phyloP scores from a whole-genome alignment of 2,797 vertebrate genomes.

The Helarctos malayanus region DNA sequence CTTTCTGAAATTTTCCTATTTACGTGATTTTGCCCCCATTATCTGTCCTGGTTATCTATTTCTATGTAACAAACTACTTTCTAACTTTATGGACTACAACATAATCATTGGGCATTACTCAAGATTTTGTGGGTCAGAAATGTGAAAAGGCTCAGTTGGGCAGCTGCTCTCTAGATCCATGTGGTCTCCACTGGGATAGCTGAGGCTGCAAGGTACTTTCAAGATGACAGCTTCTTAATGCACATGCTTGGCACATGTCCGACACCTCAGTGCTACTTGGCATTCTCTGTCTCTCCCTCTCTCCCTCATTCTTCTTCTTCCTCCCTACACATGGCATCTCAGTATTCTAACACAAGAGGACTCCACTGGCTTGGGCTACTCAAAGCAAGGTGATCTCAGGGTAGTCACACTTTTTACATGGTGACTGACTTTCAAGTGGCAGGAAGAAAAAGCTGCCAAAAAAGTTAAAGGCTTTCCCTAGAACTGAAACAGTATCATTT shows the following conservation, averaged over 20 bases:
- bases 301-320: not conserved
- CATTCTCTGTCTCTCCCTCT: not conserved
- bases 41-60: not conserved
- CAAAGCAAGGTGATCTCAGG: not conserved
- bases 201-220: not conserved
- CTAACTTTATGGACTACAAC: not conserved
- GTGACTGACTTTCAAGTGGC: not conserved
- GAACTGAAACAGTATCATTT: not conserved
- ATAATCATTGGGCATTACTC: not conserved
- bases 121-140: slow-evolving; percentile 50
- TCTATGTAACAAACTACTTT: not conserved
- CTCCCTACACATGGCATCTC: not conserved
- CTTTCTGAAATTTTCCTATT: not conserved
- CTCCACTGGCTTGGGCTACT: not conserved
- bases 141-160: not conserved
- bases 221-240: not conserved
- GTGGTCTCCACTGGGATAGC: no score
- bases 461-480: not conserved
- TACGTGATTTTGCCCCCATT: not conserved
- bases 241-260: not conserved
- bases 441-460: not conserved
- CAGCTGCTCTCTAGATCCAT: not conserved
- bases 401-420: not conserved
- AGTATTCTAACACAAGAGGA: not conserved
- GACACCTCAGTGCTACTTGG: no score